Evolutionary conservation across 2,113 vertebrate genomes (phyloP).

Genomic region (rat (Rattus norvegicus)): DNA sequence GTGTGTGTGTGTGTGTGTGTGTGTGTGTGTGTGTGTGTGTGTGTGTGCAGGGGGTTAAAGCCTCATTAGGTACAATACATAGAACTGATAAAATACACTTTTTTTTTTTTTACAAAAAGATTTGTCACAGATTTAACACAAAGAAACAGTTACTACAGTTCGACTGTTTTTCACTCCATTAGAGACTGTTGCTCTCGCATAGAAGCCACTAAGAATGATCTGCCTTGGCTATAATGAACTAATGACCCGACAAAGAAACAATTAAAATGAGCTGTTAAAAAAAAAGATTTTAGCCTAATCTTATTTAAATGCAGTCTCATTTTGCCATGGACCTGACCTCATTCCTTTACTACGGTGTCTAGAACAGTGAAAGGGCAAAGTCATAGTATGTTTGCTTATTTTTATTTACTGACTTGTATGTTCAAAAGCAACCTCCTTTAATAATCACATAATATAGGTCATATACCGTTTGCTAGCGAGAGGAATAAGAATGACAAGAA

Average conservation of each 20-base stretch:
- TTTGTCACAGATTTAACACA: background rate
- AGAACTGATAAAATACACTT: background rate
- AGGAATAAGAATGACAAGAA: background rate
- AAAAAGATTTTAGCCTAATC: background rate
- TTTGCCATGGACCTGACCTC: background rate
- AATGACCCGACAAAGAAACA: background rate
- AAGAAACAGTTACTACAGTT: background rate
- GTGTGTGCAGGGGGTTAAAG: background rate
- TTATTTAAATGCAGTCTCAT: background rate
- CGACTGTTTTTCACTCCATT: background rate
- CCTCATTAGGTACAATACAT: background rate
- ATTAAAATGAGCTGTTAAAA: background rate
- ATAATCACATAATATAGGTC: background rate
- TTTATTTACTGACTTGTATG: conserved; percentile 11
- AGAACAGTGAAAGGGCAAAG: background rate
- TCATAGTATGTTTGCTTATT: background rate
- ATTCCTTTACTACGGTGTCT: background rate
- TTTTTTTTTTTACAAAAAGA: background rate
- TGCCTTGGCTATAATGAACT: background rate
- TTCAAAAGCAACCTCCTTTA: background rate
- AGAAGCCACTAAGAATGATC: background rate
- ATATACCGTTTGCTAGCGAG: background rate
- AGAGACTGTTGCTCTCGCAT: background rate
- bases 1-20: background rate
- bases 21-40: background rate